These are phyloP conservation scores for Neotragus pygmaeus DNA, from an alignment of 2,113 vertebrate genomes.

Conservation along the genomic window DNA sequence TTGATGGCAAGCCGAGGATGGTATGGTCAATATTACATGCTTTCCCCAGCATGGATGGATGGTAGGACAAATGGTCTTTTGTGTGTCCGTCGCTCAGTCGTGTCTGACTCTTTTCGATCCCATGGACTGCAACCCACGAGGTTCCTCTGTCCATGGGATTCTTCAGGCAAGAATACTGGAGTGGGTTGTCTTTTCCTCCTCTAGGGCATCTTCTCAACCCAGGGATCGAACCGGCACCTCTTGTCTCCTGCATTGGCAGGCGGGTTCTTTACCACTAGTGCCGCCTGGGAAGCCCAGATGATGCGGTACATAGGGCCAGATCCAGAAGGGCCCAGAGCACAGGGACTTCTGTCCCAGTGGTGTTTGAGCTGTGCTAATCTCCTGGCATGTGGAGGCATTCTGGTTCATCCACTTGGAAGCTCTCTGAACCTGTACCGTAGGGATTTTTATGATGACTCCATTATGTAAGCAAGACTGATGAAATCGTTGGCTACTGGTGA, in stretches of 20 bases:
- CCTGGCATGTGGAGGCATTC: not conserved
- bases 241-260: not conserved
- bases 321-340: not conserved
- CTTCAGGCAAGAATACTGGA: not conserved
- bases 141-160: not conserved
- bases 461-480: not conserved
- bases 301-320: too few relatives aligned
- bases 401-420: not conserved
- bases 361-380: not conserved
- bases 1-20: not conserved
- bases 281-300: not conserved
- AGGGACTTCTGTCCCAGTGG: not conserved
- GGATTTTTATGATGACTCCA: not conserved
- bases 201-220: not conserved
- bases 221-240: not conserved
- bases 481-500: not conserved
- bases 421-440: not conserved
- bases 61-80: not conserved
- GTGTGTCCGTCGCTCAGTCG: not conserved
- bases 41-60: not conserved
- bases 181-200: not conserved
- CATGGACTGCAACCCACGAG: not conserved
- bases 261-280: not conserved
- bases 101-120: not conserved
- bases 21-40: not conserved